Conservation (phyloP, 2,113 vertebrate species). For the Zapus hudsonius region DNA sequence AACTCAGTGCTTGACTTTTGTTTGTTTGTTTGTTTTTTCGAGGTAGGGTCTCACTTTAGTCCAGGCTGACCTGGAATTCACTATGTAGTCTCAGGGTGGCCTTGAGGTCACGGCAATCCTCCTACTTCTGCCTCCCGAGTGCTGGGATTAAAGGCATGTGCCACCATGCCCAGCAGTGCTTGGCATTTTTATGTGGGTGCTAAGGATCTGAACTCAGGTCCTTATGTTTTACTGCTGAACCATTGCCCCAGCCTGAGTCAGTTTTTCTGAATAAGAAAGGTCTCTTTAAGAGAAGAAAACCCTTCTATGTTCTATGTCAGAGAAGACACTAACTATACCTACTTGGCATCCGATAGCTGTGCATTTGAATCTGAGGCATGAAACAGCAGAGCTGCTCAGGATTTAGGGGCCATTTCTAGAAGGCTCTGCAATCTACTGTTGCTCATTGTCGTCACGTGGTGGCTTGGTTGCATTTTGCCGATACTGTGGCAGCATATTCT, state of each 20-base stretch:
- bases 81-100: too few species aligned
- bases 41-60: too few species aligned
- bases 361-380: slow-evolving; percentile 40
- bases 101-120: too few species aligned
- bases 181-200: too few species aligned
- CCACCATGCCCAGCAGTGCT: too few species aligned
- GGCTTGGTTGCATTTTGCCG: slow-evolving; percentile 66
- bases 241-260: not conserved
- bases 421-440: slow-evolving; percentile 45
- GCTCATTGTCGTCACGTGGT: slow-evolving; percentile 13
- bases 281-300: slow-evolving; percentile 59
- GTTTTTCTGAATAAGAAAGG: not conserved
- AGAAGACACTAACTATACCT: slow-evolving; percentile 59
- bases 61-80: too few species aligned
- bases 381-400: not conserved
- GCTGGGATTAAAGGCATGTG: too few species aligned
- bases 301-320: not conserved
- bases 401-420: slow-evolving; percentile 57
- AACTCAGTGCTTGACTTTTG: too few species aligned
- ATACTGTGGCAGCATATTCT: slow-evolving; percentile 10
- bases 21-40: too few species aligned
- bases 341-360: slow-evolving; percentile 42
- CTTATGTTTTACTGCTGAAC: too few species aligned
- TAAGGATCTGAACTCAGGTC: too few species aligned
- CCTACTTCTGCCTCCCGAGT: too few species aligned